Evolutionary conservation across 1,140 invertebrate species (phyloP), one percentile per base, ranked within the genome.

Genomic region (silkworm (Bombyx mori)): DNA sequence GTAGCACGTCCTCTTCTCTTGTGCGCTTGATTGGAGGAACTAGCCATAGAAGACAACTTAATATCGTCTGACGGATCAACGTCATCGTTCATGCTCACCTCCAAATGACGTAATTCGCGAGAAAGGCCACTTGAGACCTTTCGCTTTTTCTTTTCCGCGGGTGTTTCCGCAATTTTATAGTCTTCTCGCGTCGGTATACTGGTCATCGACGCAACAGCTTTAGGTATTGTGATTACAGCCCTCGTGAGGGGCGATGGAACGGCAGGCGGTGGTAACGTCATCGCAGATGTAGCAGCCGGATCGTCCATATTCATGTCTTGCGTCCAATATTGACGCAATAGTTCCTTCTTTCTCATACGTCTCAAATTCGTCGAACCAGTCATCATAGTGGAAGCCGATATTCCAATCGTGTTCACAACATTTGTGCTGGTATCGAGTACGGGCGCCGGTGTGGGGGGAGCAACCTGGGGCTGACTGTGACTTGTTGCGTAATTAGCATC

Each of bases 311-410:
- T 94, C 90, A 94, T 95, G 69, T 96, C 94, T 76, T 97, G 94
- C 1, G 93, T 94, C 81, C 94, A 95, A 75, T 97, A 97, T 71
- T 84, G 83, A 9, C 94, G 89, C 9, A 97, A 80, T 8, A 97
- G 74, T 78, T 97, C 95, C 71, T 97, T 97, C 82, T 97, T 97
- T 4, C 96, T 89, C 95, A 97, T 97, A 42, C 95, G 88, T 51
- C 95, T 86, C 7, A 96, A 89, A 75, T 94, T 95, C 1, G 93
- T 93, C 0, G 93, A 93, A 1, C 92, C 91, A 0, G 90, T 87
- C 66, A 79, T 69, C 68, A 79, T 79, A 7, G 77, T 70, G 10
- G 69, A 74, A 6, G 79, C 68, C n/a, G 73, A 71, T 45, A 66
- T 71, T 54, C 58, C 75, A 35, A 78, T 65, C 49, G 73, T 69